Percentiles rank a stretch among this genome's conserved stretches.
Evolutionary conservation across 1,140 invertebrate genomes (phyloP).

Genomic region (Steinernema feltiae): DNA sequence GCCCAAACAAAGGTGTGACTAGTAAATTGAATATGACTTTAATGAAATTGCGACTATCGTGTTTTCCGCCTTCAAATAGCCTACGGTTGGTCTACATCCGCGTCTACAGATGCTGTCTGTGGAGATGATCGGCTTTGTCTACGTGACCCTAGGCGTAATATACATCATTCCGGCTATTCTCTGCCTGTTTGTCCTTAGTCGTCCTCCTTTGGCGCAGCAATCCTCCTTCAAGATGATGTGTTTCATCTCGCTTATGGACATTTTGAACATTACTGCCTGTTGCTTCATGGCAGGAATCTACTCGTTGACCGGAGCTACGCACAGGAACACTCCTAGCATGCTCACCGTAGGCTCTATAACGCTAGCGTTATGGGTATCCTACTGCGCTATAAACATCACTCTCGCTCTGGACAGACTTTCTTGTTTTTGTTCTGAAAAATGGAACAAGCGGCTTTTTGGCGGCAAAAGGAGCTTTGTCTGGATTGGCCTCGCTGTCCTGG

Average conservation of each 20-base stretch:
- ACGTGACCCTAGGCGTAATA: background rate
- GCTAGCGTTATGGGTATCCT: background rate
- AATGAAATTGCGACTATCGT: no score
- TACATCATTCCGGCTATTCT: background rate
- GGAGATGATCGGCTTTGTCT: no score
- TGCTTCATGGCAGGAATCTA: background rate
- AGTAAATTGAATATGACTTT: no score
- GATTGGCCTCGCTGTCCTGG: background rate
- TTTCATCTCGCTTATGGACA: slow-evolving; percentile 4
- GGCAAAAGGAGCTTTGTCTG: background rate
- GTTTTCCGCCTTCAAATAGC: no score
- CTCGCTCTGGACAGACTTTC: background rate
- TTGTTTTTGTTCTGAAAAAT: background rate
- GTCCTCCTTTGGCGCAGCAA: background rate
- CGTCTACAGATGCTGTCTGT: no score
- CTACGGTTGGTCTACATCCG: no score
- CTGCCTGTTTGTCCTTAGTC: background rate
- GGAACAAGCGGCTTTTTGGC: background rate
- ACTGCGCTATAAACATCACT: background rate
- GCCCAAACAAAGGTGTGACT: no score
- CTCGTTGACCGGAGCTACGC: background rate
- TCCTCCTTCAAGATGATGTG: background rate
- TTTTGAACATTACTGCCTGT: background rate
- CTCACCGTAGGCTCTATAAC: background rate
- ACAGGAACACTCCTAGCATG: background rate